phyloP scores from a whole-genome alignment of 2,797 vertebrate species.

The Bradypodion ventrale region DNA sequence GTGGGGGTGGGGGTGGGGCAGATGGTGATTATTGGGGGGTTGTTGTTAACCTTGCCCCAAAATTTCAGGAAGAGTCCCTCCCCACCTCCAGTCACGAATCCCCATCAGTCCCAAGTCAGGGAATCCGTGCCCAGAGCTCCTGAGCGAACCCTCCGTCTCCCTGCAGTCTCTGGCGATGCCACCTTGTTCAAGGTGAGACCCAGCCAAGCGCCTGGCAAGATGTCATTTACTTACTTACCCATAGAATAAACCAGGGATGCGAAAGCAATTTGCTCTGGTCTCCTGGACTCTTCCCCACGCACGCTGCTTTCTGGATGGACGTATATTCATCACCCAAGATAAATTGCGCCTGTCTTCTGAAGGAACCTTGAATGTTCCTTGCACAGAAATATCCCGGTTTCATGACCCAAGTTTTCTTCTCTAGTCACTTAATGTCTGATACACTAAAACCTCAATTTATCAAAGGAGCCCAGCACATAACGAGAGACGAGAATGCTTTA shows the following conservation, averaged over 20 bases:
- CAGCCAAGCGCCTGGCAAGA: neutral
- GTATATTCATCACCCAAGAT: neutral
- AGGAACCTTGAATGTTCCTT: neutral
- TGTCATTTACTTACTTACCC: neutral
- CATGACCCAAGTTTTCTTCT: neutral
- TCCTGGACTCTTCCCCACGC: neutral
- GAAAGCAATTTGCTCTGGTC: neutral
- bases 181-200: neutral
- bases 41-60: too few relatives aligned
- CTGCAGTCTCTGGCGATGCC: neutral
- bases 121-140: neutral
- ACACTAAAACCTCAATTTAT: too few relatives aligned
- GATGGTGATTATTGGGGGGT: too few relatives aligned
- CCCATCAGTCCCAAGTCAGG: too few relatives aligned
- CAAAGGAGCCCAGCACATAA: too few relatives aligned
- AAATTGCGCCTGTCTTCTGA: neutral
- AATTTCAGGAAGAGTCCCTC: too few relatives aligned
- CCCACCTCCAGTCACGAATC: too few relatives aligned
- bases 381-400: neutral
- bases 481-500: neutral
- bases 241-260: neutral
- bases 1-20: too few relatives aligned
- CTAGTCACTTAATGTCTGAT: neutral
- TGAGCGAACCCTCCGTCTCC: neutral
- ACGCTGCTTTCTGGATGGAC: neutral